Base-by-base conservation (phyloP, 2,797 vertebrate species). In the Cercopithecus petaurista region DNA sequence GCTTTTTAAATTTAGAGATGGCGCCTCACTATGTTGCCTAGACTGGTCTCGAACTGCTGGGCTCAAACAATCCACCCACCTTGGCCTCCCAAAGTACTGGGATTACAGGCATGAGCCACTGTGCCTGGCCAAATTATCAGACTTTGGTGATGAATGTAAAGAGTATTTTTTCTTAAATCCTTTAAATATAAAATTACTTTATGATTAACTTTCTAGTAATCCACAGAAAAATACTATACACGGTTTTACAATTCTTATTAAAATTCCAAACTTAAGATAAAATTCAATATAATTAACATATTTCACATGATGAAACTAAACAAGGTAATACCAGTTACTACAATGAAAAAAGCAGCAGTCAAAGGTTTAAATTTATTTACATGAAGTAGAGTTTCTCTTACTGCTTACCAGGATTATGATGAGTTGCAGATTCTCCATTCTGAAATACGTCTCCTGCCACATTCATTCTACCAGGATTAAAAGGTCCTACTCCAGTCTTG, bases 381-480 rank as follows among this genome's bases (percentile, higher is more conserved):
- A 55, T 75, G 19, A 83, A 39, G 22, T 12, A 73, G 28, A 70
- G 8, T 70, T 79, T 75, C 55, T 83, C 75, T 81, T 73, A 48
- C 39, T 92, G 80, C 97, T 98, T 99, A 99, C 99, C 99, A 98
- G 99, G 98, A 98, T 99, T 99, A 98, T 99, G 99, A 98, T 99
- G 99, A 52, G 99, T 99, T 97, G 99, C 99, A 4, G 99, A 99
- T 98, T 99, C 99, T 98, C 99, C 99, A 88, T 99, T 99, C 99
- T 99, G 99, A 96, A 99, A 99, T 77, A 99, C 99, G 98, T 99
- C 99, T 96, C 99, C 99, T 97, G 99, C 91, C 96, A 99, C 99
- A 33, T 98, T 99, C 98, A 99, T 99, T 96, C 99, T 99, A 98
- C 99, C 99, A 50, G 99, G 99, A 99, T 99, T 99, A 99, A 99